A percentile compares a stretch with the other conserved stretches of the same genome.
phyloP scores from a whole-genome alignment of 2,797 vertebrate species.

The Pseudochirops cupreus region DNA sequence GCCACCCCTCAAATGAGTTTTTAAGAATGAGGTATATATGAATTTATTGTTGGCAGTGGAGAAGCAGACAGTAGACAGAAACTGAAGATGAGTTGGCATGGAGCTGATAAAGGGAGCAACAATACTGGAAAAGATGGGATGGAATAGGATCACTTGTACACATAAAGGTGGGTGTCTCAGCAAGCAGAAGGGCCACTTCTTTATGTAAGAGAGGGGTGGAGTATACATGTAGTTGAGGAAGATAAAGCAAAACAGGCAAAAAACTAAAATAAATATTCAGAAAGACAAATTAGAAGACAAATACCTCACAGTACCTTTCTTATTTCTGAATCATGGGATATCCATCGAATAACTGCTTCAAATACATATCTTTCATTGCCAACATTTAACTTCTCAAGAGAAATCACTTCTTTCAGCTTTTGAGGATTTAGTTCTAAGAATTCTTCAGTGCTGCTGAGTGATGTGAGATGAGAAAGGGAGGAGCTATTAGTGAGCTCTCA shows the following conservation, averaged over 20 bases:
- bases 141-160: not conserved
- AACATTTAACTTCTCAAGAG: constrained; percentile 97
- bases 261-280: not conserved
- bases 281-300: not conserved
- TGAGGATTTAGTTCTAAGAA: constrained; percentile 93
- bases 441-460: constrained; percentile 89
- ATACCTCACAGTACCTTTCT: constrained; percentile 89
- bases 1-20: too few species aligned
- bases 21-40: too few species aligned
- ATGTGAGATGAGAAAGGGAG: too few species aligned
- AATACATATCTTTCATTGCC: constrained; percentile 97
- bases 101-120: not conserved
- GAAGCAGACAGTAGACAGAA: not conserved
- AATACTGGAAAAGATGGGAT: not conserved
- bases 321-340: constrained; percentile 92
- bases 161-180: not conserved
- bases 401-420: constrained; percentile 94
- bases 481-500: too few species aligned
- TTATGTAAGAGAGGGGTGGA: too few species aligned
- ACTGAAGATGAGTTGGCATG: not conserved
- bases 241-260: not conserved
- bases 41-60: too few species aligned
- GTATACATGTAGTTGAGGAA: too few species aligned
- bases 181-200: not conserved
- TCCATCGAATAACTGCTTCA: constrained; percentile 97